Conservation (phyloP, 1,140 invertebrate genomes). For the Hyphantria cunea region DNA sequence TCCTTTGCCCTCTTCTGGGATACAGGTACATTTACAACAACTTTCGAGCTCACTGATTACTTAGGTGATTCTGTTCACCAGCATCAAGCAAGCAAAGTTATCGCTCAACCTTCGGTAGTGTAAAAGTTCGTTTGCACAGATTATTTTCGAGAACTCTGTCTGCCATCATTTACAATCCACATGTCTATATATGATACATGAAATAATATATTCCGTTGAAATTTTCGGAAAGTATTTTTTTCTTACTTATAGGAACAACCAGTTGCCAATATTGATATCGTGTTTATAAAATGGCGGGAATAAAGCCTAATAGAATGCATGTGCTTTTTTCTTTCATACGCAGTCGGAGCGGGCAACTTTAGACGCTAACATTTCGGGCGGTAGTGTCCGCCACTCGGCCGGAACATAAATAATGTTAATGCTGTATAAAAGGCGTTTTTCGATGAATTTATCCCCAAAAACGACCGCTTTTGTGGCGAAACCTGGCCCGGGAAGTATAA, state of each 20-base stretch:
- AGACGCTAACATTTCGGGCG: constrained; percentile 34
- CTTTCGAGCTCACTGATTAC: too few relatives aligned
- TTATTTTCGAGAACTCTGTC: too few relatives aligned
- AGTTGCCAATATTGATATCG: constrained; percentile 5
- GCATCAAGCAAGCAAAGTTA: too few relatives aligned
- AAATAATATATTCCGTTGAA: too few relatives aligned
- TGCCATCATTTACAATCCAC: too few relatives aligned
- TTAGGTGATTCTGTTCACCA: too few relatives aligned
- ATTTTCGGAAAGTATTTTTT: not conserved
- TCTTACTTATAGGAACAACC: constrained; percentile 3
- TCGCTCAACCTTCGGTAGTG: too few relatives aligned
- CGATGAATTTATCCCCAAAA: constrained; percentile 71
- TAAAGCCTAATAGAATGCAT: constrained; percentile 10
- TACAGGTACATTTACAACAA: too few relatives aligned
- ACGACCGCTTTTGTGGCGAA: constrained; percentile 53
- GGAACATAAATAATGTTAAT: constrained; percentile 75
- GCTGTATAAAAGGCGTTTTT: constrained; percentile 72
- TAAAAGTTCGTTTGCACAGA: too few relatives aligned
- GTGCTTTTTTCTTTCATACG: constrained; percentile 25
- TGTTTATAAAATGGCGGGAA: constrained; percentile 14
- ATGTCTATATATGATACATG: too few relatives aligned
- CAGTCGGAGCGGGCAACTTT: constrained; percentile 20
- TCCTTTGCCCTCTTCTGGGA: too few relatives aligned
- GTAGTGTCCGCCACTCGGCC: constrained; percentile 27
- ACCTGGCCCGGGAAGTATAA: constrained; percentile 56